Base-by-base conservation (phyloP, 1,140 invertebrate genomes). In the Coptotermes formosanus region DNA sequence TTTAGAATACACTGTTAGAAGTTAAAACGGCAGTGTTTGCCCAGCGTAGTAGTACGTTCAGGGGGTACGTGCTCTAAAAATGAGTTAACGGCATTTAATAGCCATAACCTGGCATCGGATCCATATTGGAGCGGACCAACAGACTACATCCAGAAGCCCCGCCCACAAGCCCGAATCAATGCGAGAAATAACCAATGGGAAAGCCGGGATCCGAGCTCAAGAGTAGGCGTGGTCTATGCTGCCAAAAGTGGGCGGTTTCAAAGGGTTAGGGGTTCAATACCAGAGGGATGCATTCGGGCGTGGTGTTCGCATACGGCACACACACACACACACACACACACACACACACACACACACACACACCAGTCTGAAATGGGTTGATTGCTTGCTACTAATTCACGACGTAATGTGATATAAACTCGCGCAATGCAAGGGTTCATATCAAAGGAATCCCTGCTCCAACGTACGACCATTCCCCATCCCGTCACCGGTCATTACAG, bases 211-310 rank as follows among this genome's bases (percentile, higher is more conserved):
- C 82, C 23, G 23, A 3, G 82, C 82, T 83, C 23, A 32, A 43
- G 82, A 21, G 82, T 83, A 32, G 82, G 82, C 82, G 82, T 83
- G 82, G 82, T 30, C 43, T 30, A 9, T 6, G 25, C 32, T 45
- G 43, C 21, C 16, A 32, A 83, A 52, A 30, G 23, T 2, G 82
- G 82, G 82, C 38, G 82, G 43, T 25, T 83, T 11, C 38, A 52
- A 43, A 23, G 82, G 82, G 82, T 45, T 52, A 52, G 25, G 82
- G 82, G 82, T 83, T 83, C 82, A 83, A 83, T 83, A 83, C 82
- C 82, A 52, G 82, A 52, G 43, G 8, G 14, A 52, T 44, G 82
- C 82, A 83, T 21, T 43, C n/a, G 43, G 82, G 82, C n/a, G 64
- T 75, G 64, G 64, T 75, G 25, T 30, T 75, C 64, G 64, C 14